Evolutionary conservation across 2,888 invertebrate species (phyloP).

Genomic region (Tuberolachnus salignus): DNA sequence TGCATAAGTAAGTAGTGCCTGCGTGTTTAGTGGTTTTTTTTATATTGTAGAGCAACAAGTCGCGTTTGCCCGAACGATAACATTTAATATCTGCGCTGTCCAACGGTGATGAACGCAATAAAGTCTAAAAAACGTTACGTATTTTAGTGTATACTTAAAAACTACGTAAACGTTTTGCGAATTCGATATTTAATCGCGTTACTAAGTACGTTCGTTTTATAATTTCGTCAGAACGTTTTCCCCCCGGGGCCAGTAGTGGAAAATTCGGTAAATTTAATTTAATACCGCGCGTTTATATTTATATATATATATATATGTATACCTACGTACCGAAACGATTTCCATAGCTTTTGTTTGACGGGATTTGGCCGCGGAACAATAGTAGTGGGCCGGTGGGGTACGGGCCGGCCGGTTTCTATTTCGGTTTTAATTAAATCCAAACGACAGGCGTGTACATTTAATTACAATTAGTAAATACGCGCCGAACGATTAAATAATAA

Average conservation of each 20-base stretch:
- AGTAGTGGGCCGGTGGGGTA: not conserved
- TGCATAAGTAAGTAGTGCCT: too few species aligned
- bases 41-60: too few species aligned
- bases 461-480: slow-evolving; percentile 15
- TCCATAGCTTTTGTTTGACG: not conserved
- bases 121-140: too few species aligned
- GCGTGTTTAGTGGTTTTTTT: too few species aligned
- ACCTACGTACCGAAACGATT: not conserved
- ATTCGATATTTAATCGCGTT: too few species aligned
- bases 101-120: too few species aligned
- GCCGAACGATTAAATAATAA: slow-evolving; percentile 28
- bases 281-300: too few species aligned
- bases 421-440: slow-evolving; percentile 32
- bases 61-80: too few species aligned
- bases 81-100: too few species aligned
- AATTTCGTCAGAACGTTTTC: not conserved
- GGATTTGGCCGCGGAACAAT: not conserved
- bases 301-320: too few species aligned
- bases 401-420: not conserved
- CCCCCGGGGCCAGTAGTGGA: not conserved
- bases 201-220: not conserved
- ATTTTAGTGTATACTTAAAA: too few species aligned
- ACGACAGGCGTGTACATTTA: slow-evolving; percentile 24
- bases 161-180: too few species aligned
- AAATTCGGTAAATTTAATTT: slow-evolving; percentile 1